Conservation (phyloP, 2,888 invertebrate genomes). For the Odiellus spinosus region DNA sequence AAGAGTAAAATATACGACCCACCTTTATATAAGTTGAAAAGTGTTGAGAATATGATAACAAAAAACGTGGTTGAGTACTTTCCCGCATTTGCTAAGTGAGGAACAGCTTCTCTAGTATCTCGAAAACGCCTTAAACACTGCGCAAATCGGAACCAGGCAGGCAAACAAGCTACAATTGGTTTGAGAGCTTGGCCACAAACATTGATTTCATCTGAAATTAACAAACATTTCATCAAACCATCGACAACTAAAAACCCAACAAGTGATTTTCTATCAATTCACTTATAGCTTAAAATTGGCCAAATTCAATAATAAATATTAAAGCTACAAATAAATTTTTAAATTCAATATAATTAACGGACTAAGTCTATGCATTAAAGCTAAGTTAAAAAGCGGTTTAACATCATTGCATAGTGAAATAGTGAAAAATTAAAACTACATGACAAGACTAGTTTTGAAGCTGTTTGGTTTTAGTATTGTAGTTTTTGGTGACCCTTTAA, state of each 20-base stretch:
- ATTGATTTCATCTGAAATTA: no score
- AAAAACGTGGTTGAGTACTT: conserved; percentile 96
- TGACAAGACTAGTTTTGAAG: no score
- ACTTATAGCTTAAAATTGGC: no score
- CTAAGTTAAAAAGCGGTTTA: no score
- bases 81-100: conserved; percentile 92
- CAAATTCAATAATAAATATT: no score
- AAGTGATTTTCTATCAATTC: neutral
- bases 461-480: no score
- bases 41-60: conserved; percentile 67
- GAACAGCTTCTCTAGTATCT: conserved; percentile 82
- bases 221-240: neutral
- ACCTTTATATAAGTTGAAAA: conserved; percentile 49
- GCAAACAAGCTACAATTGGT: conserved; percentile 74
- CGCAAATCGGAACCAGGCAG: conserved; percentile 95
- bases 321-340: no score
- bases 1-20: conserved; percentile 21
- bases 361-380: no score
- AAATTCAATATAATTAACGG: no score
- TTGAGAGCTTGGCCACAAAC: conserved; percentile 40
- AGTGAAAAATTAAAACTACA: no score
- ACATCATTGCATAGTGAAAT: no score
- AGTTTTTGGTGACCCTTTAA: no score
- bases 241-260: neutral
- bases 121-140: conserved; percentile 90